Evolutionary conservation across 53 echinoderm and acorn worm genomes (phyloP).

Genomic region (Astropecten irregularis): DNA sequence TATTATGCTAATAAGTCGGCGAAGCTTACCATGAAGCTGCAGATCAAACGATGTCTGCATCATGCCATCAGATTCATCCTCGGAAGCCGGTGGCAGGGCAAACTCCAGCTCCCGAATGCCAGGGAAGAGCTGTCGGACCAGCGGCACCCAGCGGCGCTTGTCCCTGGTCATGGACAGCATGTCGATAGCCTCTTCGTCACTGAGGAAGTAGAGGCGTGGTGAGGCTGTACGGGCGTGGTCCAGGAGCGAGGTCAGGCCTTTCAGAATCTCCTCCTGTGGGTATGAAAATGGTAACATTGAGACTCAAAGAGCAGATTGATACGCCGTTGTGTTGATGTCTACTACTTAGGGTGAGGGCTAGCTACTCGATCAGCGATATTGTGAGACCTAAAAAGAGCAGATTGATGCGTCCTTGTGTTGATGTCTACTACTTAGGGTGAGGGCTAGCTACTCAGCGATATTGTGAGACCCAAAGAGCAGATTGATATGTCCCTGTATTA

Average conservation of each 20-base stretch:
- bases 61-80: slow-evolving; percentile 18
- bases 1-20: no score
- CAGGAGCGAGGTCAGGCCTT: slow-evolving; percentile 61
- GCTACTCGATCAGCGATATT: no score
- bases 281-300: background rate
- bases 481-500: no score
- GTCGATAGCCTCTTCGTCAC: slow-evolving; percentile 80
- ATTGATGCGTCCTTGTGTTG: no score
- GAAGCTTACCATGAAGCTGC: slow-evolving; percentile 88
- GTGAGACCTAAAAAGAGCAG: no score
- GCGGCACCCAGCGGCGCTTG: slow-evolving; percentile 74
- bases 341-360: no score
- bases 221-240: slow-evolving; percentile 70
- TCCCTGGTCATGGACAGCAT: slow-evolving; percentile 74
- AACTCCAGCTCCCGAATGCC: slow-evolving; percentile 69
- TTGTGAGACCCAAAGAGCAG: no score
- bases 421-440: no score
- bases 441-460: no score
- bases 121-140: slow-evolving; percentile 79
- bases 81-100: slow-evolving; percentile 60
- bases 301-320: no score
- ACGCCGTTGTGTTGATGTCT: no score
- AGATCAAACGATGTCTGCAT: slow-evolving; percentile 79
- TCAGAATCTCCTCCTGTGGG: slow-evolving; percentile 84
- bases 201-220: slow-evolving; percentile 90